These are phyloP conservation scores for Diglossa brunneiventris DNA, from an alignment of 2,113 vertebrate genomes.

Conservation along the genomic window DNA sequence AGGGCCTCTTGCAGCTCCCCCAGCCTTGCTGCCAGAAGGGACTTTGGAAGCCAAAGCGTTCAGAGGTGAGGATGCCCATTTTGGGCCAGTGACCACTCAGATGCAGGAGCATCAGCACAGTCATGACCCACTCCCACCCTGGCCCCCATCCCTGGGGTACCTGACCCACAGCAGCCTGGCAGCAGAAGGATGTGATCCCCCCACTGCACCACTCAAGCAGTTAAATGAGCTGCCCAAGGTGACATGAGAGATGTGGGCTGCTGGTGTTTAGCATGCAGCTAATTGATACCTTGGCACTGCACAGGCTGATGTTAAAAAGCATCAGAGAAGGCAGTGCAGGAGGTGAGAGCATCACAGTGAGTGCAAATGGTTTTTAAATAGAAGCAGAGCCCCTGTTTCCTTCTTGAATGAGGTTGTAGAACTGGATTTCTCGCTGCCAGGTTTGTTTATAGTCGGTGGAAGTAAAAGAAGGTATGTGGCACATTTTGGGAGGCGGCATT, in stretches of 20 bases:
- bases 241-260: not conserved
- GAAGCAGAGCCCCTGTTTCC: not conserved
- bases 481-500: not conserved
- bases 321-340: not conserved
- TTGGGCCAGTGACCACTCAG: not conserved
- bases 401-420: not conserved
- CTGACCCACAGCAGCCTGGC: not conserved
- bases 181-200: not conserved
- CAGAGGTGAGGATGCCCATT: not conserved
- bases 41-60: not conserved
- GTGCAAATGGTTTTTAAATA: not conserved
- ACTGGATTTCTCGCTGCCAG: not conserved
- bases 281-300: not conserved
- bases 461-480: not conserved
- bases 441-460: not conserved
- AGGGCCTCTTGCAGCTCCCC: not conserved
- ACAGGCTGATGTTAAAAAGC: not conserved
- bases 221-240: not conserved
- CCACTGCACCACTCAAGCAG: not conserved
- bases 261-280: not conserved
- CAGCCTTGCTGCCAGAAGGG: not conserved
- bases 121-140: fast-evolving
- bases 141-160: not conserved
- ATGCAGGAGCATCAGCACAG: not conserved
- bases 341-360: not conserved